phyloP scores from a whole-genome alignment of 2,888 invertebrate genomes.

The Drosophila vallismaia region DNA sequence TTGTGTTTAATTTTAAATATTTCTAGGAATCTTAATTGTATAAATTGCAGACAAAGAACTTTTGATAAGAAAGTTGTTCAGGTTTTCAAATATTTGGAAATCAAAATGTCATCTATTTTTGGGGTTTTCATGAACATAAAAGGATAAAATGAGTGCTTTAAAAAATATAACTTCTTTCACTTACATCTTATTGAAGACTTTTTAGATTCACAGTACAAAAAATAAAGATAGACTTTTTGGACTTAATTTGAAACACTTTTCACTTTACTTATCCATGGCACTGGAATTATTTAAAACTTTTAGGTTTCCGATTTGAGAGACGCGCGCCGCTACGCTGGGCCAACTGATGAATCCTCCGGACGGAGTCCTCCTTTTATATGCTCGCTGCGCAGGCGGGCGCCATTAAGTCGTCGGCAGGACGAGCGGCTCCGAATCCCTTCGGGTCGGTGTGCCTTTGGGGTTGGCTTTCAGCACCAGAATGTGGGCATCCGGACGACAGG shows the following conservation, averaged over 20 bases:
- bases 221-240: neutral
- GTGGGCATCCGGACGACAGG: conserved; percentile 45
- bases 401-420: conserved; percentile 31
- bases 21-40: neutral
- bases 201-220: neutral
- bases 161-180: neutral
- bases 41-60: too few species aligned
- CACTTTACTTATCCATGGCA: conserved; percentile 3
- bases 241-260: conserved; percentile 11
- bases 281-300: neutral
- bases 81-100: too few species aligned
- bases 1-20: neutral
- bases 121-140: too few species aligned
- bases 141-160: too few species aligned
- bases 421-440: conserved; percentile 25
- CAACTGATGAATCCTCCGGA: conserved; percentile 60
- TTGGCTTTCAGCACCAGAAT: neutral
- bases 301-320: conserved; percentile 44
- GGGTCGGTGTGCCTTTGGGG: conserved; percentile 14
- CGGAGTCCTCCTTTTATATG: conserved; percentile 63
- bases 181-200: neutral
- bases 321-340: conserved; percentile 68
- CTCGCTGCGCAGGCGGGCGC: conserved; percentile 27
- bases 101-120: too few species aligned
- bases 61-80: too few species aligned